Evolutionary conservation across 64 coral and sea anemone species (phyloP), one percentile per base, ranked within the genome.

Genomic region (Dendrophyllia cribrosa): DNA sequence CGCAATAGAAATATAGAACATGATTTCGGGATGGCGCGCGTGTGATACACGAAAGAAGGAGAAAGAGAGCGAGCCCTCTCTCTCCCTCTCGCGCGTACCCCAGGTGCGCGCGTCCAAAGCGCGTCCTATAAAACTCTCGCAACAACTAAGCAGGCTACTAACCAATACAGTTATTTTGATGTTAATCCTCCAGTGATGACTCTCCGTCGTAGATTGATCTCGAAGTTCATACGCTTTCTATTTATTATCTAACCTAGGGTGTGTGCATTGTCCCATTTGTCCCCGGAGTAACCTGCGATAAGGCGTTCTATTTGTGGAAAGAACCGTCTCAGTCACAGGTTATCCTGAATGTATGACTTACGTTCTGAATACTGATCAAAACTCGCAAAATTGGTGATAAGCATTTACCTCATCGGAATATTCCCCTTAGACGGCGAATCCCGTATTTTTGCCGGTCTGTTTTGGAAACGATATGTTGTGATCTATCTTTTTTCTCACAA

Each of bases 211-310:
- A 10, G 12, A 46, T 15, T 49, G 9, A 14, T 49, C 9, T 46
- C 5, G 34, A 75, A 5, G 34, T 17, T 46, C 15, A 34, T 34
- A 34, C 34, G 34, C 34, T 5, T 17, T 3, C 14, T 51, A 48
- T 15, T 14, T 47, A 50, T 15, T 5, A n/a, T 47, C 16, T 17
- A 51, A 47, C 5, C 45, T 75, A 46, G 13, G 43, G 72, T 75
- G 72, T 75, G 46, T 75, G 72, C 11, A 75, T 75, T 75, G 72
- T 49, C 72, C 47, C 72, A 51, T 75, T 16, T 47, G 19, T 46
- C 45, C 72, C 43, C 16, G 43, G 4, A 16, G 15, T 2, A 75
- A 7, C 64, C 64, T 20, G 64, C 3, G 22, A n/a, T 66, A 2
- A 66, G 64, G 64, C 22, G 64, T 66, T 46, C 16, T 43, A 13